These are phyloP conservation scores for Nineta flava DNA, from an alignment of 2,888 invertebrate species.

Conservation along the genomic window DNA sequence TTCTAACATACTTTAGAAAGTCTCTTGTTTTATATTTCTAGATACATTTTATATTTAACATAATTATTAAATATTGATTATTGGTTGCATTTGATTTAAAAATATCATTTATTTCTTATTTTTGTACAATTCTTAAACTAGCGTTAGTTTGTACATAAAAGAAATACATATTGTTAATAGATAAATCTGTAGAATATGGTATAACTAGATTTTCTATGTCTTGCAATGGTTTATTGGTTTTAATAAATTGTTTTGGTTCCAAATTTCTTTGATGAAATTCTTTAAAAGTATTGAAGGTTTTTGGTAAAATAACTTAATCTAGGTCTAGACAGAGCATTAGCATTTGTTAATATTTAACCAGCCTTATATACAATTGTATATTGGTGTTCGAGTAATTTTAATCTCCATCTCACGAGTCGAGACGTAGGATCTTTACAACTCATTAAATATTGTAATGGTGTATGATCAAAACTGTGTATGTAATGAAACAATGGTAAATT, in stretches of 20 bases:
- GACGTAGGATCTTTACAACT: too few relatives aligned
- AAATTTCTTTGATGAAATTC: not conserved
- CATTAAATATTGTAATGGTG: too few relatives aligned
- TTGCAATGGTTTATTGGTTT: not conserved
- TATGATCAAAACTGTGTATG: too few relatives aligned
- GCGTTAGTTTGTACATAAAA: not conserved
- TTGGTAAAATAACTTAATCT: not conserved
- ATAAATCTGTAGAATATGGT: not conserved
- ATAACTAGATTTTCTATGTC: not conserved
- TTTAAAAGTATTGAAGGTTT: not conserved
- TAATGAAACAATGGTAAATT: too few relatives aligned
- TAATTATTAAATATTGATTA: not conserved
- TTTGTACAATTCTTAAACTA: too few relatives aligned
- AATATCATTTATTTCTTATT: too few relatives aligned
- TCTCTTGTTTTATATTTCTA: not conserved
- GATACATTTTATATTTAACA: not conserved
- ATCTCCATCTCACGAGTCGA: not conserved
- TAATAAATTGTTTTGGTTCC: not conserved
- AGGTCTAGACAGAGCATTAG: not conserved
- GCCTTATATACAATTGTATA: not conserved
- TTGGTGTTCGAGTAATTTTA: not conserved
- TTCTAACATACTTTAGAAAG: not conserved
- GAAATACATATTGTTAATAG: not conserved
- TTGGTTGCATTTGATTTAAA: not conserved
- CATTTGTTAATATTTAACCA: not conserved